Evolutionary conservation across 2,113 vertebrate species (phyloP), one percentile per base, ranked within the genome.

Genomic region (Aspiorhynchus laticeps): DNA sequence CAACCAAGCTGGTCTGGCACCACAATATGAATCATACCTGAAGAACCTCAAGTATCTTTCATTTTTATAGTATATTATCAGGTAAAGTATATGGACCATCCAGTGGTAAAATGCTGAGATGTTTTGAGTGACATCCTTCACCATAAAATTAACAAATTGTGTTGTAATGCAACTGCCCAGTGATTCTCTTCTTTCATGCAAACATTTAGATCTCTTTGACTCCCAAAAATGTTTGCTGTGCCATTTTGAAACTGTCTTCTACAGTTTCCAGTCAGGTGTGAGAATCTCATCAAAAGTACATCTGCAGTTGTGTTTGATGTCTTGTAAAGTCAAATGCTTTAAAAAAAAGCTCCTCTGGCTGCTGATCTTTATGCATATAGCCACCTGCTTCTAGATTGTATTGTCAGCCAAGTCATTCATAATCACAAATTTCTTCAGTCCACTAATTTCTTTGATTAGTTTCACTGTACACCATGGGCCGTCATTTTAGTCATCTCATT

Each of bases 401-500:
- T 46, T 26, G 17, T 21, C 19, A 53, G 48, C 28, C 0, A 10
- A 33, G 9, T 21, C 8, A 33, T 26, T 51, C 43, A 77, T 51
- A 56, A 38, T 36, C 3, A 80, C 33, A 59, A 21, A n/a, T 15
- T 8, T 11, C 4, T 51, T 48, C 26, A 36, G 5, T 36, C 15
- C 19, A 36, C 51, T 36, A 14, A 36, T 56, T n/a, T 59, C 5
- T 59, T 80, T 36, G 2, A 59, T 80, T n/a, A 36, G 12, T 80
- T 80, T 80, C 11, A 33, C 31, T 8, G 10, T 79, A 33, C 28
- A 59, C 31, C 77, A 56, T 53, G 28, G 28, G 9, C 4, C 17
- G 36, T 61, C 10, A 61, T 80, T 61, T 80, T 21, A 80, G 53
- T 80, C 21, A 36, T 61, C 21, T 61, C 11, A 24, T 81, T 81